Evolutionary conservation across 2,797 vertebrate species (phyloP).

Genomic region (Periophthalmus magnuspinnatus): DNA sequence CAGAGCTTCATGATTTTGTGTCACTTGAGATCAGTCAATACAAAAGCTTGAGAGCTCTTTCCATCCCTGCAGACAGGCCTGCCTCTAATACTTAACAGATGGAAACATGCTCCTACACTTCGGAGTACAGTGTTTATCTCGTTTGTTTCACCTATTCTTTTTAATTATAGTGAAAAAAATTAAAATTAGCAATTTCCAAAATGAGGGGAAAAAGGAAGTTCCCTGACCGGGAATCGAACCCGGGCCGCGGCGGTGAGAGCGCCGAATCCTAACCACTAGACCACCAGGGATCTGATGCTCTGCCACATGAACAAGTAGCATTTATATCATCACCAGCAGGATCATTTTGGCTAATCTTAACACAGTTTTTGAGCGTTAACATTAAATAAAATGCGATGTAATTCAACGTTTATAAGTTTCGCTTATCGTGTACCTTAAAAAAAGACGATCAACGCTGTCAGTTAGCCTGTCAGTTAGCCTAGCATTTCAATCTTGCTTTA

Average conservation of each 20-base stretch:
- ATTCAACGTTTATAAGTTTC: too few relatives aligned
- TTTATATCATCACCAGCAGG: too few relatives aligned
- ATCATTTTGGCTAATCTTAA: too few relatives aligned
- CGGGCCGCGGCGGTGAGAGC: conserved; percentile 74
- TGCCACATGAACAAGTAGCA: too few relatives aligned
- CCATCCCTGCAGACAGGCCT: conserved; percentile 29
- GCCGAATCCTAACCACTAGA: conserved; percentile 82
- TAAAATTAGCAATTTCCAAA: too few relatives aligned
- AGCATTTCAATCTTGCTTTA: too few relatives aligned
- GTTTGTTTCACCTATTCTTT: neutral
- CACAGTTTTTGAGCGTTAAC: too few relatives aligned
- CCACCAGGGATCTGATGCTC: conserved; percentile 75
- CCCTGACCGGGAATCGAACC: conserved; percentile 79
- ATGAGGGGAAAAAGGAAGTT: conserved; percentile 37
- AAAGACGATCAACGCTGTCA: too few relatives aligned
- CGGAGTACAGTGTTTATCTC: neutral
- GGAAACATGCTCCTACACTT: neutral
- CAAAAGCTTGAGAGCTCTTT: conserved; percentile 9
- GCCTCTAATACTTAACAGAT: conserved; percentile 31
- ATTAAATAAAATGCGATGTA: too few relatives aligned
- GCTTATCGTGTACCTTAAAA: too few relatives aligned
- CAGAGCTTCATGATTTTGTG: conserved; percentile 11
- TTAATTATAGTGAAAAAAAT: too few relatives aligned
- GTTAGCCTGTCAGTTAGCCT: too few relatives aligned
- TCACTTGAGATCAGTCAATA: conserved; percentile 40